A percentile compares a stretch with the other conserved stretches of the same genome.
These are phyloP conservation scores for Drosophila birchii DNA, from an alignment of 2,888 invertebrate species.

Conservation along the genomic window DNA sequence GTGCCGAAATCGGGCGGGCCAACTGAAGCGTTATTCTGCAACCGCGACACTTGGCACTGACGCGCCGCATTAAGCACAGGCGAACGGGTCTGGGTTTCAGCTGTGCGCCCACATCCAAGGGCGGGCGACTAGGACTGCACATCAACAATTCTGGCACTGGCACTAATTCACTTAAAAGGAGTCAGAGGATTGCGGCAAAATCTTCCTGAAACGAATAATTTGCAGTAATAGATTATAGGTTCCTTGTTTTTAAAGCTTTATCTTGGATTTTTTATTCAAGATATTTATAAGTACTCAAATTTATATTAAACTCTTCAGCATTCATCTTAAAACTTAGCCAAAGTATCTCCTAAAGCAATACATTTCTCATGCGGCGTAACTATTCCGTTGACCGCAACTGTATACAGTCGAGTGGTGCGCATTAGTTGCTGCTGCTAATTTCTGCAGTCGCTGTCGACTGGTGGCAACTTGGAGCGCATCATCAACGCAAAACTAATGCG, in stretches of 20 bases:
- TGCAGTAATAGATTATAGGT: background rate
- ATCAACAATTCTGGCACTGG: background rate
- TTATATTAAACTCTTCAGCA: background rate
- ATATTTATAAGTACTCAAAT: background rate
- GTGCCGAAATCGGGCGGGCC: slow-evolving; percentile 46
- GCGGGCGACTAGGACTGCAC: slow-evolving; percentile 2
- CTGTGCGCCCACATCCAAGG: slow-evolving; percentile 2
- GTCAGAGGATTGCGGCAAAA: background rate
- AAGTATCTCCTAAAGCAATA: background rate
- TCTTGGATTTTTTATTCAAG: background rate
- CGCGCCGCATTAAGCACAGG: slow-evolving; percentile 71
- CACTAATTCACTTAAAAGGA: slow-evolving; percentile 6
- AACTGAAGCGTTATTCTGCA: slow-evolving; percentile 68
- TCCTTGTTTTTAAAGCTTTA: too few relatives aligned
- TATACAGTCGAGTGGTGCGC: slow-evolving; percentile 38
- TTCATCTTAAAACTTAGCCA: background rate
- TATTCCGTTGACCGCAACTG: slow-evolving; percentile 23
- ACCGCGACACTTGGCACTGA: slow-evolving; percentile 76
- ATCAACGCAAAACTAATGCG: slow-evolving; percentile 78
- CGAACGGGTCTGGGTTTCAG: slow-evolving; percentile 53
- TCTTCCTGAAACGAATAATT: background rate
- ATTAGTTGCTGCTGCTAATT: slow-evolving; percentile 73
- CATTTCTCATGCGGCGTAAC: background rate
- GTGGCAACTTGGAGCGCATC: slow-evolving; percentile 67
- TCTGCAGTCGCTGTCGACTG: slow-evolving; percentile 41